A percentile compares a stretch with the other conserved stretches of the same genome.
phyloP scores from a whole-genome alignment of 2,797 vertebrate species.

The Tokudaia muenninki region DNA sequence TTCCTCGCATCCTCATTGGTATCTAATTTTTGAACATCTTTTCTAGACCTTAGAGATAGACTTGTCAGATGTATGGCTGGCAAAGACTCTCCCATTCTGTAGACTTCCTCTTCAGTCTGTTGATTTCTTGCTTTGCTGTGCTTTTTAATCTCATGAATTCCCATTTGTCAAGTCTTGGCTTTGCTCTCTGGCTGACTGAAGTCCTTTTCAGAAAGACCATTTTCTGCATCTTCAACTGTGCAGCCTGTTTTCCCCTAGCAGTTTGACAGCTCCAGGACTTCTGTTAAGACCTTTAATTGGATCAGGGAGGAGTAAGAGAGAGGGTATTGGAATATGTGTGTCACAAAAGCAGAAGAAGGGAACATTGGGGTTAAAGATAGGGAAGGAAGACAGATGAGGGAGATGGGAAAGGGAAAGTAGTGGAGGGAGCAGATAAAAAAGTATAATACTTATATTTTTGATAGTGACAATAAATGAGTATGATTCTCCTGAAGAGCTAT shows the following conservation, averaged over 20 bases:
- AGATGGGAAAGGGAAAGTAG: not conserved
- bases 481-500: not conserved
- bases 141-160: not conserved
- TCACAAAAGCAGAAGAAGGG: not conserved
- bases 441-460: not conserved
- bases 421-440: not conserved
- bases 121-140: not conserved
- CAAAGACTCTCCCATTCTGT: not conserved
- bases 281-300: not conserved
- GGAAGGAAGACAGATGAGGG: not conserved
- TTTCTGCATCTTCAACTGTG: not conserved
- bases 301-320: not conserved
- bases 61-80: not conserved
- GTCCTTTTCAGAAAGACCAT: not conserved
- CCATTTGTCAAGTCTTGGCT: not conserved
- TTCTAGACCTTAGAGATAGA: not conserved
- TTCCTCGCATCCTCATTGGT: not conserved
- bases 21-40: not conserved
- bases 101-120: not conserved
- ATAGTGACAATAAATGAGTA: not conserved
- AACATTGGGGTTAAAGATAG: not conserved
- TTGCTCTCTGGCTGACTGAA: not conserved
- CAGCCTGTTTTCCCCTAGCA: not conserved
- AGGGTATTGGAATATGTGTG: not conserved
- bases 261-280: not conserved